Evolutionary conservation across 2,797 vertebrate species (phyloP).

Genomic region (Anniella stebbinsi): DNA sequence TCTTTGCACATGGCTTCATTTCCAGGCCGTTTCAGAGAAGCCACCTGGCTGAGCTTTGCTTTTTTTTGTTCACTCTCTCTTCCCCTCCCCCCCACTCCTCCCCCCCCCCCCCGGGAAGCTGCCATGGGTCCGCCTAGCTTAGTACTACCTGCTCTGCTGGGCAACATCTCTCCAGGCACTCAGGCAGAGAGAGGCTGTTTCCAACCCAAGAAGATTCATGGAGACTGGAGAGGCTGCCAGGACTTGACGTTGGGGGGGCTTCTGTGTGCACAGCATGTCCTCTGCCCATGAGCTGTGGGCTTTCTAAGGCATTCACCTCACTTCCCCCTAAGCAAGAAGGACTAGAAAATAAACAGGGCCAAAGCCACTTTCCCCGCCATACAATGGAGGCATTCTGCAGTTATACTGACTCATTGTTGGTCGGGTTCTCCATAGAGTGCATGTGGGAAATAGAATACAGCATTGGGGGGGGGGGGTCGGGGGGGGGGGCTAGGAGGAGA

Average conservation of each 20-base stretch:
- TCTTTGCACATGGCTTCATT: background rate
- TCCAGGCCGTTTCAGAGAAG: background rate
- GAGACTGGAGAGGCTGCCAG: background rate
- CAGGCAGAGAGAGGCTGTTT: background rate
- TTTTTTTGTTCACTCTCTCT: too few relatives aligned
- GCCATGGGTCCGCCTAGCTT: background rate
- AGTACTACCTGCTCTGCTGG: background rate
- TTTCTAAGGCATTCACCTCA: background rate
- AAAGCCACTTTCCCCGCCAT: rapidly evolving
- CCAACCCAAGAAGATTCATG: too few relatives aligned
- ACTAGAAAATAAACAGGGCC: rapidly evolving
- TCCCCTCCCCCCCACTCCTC: too few relatives aligned
- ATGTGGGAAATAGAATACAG: background rate
- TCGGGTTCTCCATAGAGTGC: too few relatives aligned
- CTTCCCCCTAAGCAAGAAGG: background rate
- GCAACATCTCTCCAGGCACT: too few relatives aligned
- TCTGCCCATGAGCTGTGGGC: background rate
- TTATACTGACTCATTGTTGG: background rate
- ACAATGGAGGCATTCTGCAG: background rate
- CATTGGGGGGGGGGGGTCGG: rapidly evolving
- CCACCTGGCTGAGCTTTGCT: too few relatives aligned
- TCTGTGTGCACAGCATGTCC: background rate
- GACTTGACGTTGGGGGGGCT: background rate
- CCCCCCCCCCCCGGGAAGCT: background rate
- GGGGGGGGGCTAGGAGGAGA: too few relatives aligned